Percentiles rank a stretch among this genome's conserved stretches.
phyloP scores from a whole-genome alignment of 2,797 vertebrate genomes.

The Harpagifer antarcticus region DNA sequence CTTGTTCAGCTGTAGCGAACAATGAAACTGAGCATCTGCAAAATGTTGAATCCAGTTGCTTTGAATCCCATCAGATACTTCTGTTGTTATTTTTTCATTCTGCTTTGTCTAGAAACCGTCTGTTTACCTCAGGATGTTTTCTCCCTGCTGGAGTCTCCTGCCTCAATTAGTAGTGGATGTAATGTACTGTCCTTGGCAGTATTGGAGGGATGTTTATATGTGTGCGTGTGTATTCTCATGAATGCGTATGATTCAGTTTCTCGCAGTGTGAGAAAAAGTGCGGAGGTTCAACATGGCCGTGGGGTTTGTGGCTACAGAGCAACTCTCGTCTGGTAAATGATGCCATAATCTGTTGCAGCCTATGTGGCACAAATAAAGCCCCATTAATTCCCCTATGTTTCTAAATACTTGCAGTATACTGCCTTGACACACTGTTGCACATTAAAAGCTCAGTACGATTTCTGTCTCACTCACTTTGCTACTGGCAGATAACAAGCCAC shows the following conservation, averaged over 20 bases:
- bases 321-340: conserved; percentile 75
- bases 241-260: conserved; percentile 52
- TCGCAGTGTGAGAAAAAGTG: conserved; percentile 67
- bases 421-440: conserved; percentile 7
- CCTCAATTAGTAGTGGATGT: conserved; percentile 72
- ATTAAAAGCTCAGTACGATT: conserved; percentile 2
- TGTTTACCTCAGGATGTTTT: conserved; percentile 76
- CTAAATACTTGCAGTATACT: conserved; percentile 38
- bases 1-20: conserved; percentile 24
- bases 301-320: conserved; percentile 69
- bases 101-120: conserved; percentile 50
- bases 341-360: conserved; percentile 72
- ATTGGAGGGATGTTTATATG: conserved; percentile 12
- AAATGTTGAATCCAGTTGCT: conserved; percentile 39
- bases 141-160: conserved; percentile 63
- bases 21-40: conserved; percentile 41
- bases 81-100: conserved; percentile 36
- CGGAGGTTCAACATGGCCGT: conserved; percentile 64
- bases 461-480: not conserved
- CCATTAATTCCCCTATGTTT: conserved; percentile 56
- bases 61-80: conserved; percentile 33
- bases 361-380: conserved; percentile 58
- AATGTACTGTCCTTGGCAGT: conserved; percentile 65
- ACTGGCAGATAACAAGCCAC: not conserved
- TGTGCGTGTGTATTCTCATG: conserved; percentile 28